Evolutionary conservation across 2,888 invertebrate genomes (phyloP).

Genomic region (Lasioglossum figueresi): DNA sequence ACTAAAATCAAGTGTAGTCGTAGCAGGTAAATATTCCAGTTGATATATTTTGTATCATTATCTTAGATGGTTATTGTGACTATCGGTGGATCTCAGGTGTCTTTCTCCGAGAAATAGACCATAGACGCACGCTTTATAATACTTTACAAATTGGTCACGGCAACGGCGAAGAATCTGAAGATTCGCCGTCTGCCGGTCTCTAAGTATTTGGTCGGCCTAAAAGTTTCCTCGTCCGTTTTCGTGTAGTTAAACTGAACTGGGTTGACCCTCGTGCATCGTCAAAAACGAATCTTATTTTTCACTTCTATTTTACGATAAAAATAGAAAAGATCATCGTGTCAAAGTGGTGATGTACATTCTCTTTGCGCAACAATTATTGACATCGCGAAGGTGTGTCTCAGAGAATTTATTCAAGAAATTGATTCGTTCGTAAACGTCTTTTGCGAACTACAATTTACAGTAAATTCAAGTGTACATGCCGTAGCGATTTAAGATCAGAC

Average conservation of each 20-base stretch:
- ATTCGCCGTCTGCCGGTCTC: constrained; percentile 28
- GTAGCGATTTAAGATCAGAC: too few relatives aligned
- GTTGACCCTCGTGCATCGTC: background rate
- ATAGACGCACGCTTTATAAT: constrained; percentile 60
- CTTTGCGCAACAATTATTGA: background rate
- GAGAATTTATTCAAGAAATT: background rate
- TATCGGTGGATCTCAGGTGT: background rate
- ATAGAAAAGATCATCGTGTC: background rate
- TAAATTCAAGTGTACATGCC: background rate
- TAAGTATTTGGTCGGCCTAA: background rate
- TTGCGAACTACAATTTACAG: background rate
- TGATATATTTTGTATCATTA: too few relatives aligned
- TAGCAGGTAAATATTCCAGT: background rate
- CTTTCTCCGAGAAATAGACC: background rate
- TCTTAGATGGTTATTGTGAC: background rate
- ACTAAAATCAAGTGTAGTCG: background rate
- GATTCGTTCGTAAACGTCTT: background rate
- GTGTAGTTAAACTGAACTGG: background rate
- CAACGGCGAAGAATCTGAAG: constrained; percentile 36
- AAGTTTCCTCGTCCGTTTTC: background rate
- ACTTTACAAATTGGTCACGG: constrained; percentile 66
- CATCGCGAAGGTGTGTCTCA: background rate
- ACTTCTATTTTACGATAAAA: background rate
- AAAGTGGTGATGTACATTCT: background rate
- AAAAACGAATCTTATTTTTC: background rate